Base-by-base conservation (phyloP, 2,113 vertebrate genomes). In the Eretmochelys imbricata region DNA sequence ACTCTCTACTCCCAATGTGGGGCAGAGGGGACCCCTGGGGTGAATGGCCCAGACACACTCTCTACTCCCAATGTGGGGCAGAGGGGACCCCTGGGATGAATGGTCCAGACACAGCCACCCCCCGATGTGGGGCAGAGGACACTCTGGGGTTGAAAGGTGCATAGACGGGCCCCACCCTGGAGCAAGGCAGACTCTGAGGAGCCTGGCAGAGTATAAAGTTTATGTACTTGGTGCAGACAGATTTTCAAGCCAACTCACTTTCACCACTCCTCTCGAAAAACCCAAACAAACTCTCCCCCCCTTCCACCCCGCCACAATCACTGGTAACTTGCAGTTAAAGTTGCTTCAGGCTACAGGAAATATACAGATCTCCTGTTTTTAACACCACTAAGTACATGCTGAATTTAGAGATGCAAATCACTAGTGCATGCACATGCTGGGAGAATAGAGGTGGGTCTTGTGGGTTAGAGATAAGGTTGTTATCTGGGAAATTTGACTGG, bases 351-450 rank as follows among this genome's bases (percentile, higher is more conserved):
- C n/a, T 53, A 92, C 5, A 83, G 55, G 78, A 80, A 88, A 79
- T 3, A 90, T 38, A 92, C 79, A 38, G 29, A 94, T 78, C 80
- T 76, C 65, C 91, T 53, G 62, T 87, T 78, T 54, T 94, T 96
- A 78, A 91, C 49, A 93, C 4, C 3, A 51, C 0, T 1, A 85
- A 46, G 85, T 82, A 93, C 91, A 20, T 31, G 48, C 4, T 95
- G 80, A 10, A 78, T n/a, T 59, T 51, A 27, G 29, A 84, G 27
- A 24, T 25, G 19, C 0, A 82, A 46, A 53, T 83, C 57, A 78
- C 94, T 54, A 54, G 5, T 87, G 53, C 25, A 9, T 31, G 54
- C 48, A 89, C 35, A 57, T 38, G 17, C 6, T 53, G 48, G 72
- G 72, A n/a, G 38, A 54, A 59, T 25, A 14, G 31, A 75, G 38